phyloP scores from a whole-genome alignment of 2,888 invertebrate species.

The Abrostola tripartita region DNA sequence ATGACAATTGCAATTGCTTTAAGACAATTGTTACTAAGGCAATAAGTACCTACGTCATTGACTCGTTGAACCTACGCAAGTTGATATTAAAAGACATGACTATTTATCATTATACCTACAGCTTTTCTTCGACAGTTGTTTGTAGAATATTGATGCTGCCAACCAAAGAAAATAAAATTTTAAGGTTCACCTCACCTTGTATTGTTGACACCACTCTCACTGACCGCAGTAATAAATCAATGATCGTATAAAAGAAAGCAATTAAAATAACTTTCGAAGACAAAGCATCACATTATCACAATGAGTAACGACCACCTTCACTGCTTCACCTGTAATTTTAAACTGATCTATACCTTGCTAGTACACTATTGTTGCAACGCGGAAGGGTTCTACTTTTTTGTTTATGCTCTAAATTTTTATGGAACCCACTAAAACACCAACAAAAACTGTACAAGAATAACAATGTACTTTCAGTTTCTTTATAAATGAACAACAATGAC shows the following conservation, averaged over 20 bases:
- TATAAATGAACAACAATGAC: slow-evolving; percentile 78
- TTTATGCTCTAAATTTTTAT: slow-evolving; percentile 86
- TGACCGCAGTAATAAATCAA: slow-evolving; percentile 81
- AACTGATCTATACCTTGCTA: slow-evolving; percentile 76
- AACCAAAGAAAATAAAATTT: slow-evolving; percentile 41
- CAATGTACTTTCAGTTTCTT: slow-evolving; percentile 88
- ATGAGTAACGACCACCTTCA: slow-evolving; percentile 78
- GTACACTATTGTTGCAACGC: slow-evolving; percentile 76
- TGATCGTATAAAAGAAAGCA: slow-evolving; percentile 82
- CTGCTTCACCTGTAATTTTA: slow-evolving; percentile 85
- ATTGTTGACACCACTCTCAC: slow-evolving; percentile 63
- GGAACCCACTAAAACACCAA: slow-evolving; percentile 71
- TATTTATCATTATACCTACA: neutral
- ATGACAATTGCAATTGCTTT: slow-evolving; percentile 41
- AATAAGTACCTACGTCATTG: slow-evolving; percentile 36
- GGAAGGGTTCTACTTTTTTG: slow-evolving; percentile 84
- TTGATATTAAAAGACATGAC: slow-evolving; percentile 11
- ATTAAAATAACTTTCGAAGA: slow-evolving; percentile 75
- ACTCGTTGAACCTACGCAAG: slow-evolving; percentile 28
- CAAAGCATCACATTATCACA: slow-evolving; percentile 83
- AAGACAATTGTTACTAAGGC: slow-evolving; percentile 42
- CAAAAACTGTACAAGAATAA: slow-evolving; percentile 76
- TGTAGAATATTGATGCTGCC: neutral
- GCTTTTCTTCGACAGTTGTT: slow-evolving; percentile 2
- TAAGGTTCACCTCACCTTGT: slow-evolving; percentile 67